Evolutionary conservation across 2,113 vertebrate genomes (phyloP).

Genomic region (Poecile atricapillus): DNA sequence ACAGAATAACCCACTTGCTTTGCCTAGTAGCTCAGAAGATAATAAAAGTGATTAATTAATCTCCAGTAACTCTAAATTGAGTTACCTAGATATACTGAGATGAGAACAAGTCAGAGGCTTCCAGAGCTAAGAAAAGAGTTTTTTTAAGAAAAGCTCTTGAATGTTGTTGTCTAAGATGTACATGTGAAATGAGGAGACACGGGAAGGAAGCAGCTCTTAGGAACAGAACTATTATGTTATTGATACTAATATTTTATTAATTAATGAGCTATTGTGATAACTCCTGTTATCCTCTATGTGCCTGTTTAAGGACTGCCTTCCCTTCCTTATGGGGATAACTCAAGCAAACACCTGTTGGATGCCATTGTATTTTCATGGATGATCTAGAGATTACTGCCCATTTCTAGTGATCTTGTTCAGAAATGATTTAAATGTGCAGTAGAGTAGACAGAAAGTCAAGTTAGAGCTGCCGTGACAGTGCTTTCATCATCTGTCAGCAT

Average conservation of each 20-base stretch:
- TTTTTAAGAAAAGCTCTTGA: not conserved
- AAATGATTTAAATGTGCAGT: not conserved
- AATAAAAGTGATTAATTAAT: not conserved
- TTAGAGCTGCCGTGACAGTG: not conserved
- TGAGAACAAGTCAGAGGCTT: not conserved
- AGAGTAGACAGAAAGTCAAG: not conserved
- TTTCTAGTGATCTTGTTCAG: not conserved
- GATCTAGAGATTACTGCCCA: not conserved
- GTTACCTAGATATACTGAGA: not conserved
- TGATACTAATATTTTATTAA: too few relatives aligned
- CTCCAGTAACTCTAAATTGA: not conserved
- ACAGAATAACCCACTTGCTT: not conserved
- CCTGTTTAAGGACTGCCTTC: not conserved
- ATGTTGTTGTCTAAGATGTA: not conserved
- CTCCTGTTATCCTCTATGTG: not conserved
- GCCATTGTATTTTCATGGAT: not conserved
- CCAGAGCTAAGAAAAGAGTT: not conserved
- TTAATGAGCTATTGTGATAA: too few relatives aligned
- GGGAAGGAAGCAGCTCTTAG: not conserved
- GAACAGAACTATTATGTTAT: not conserved
- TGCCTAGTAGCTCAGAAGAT: not conserved
- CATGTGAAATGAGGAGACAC: not conserved
- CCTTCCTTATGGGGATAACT: not conserved
- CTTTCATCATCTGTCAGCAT: not conserved
- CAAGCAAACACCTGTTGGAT: not conserved